Conservation (phyloP, 2,113 vertebrate species). For the Pelvicachromis taeniatus region DNA sequence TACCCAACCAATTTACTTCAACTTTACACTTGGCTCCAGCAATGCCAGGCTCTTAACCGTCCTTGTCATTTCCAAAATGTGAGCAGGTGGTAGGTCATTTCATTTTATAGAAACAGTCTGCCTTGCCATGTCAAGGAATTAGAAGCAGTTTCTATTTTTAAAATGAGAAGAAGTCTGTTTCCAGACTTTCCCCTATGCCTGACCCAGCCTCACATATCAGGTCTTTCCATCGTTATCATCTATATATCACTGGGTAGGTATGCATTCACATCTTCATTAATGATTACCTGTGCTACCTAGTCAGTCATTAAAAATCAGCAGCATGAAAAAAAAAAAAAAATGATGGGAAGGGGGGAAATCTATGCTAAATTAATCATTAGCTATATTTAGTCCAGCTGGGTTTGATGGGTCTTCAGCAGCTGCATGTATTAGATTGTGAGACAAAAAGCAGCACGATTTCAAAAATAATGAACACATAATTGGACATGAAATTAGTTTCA, state of each 20-base stretch:
- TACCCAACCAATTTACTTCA: constrained; percentile 51
- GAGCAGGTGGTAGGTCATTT: constrained; percentile 57
- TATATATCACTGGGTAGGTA: background rate
- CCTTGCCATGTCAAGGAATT: constrained; percentile 24
- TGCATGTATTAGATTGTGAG: background rate
- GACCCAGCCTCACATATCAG: background rate
- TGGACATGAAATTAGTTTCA: constrained; percentile 1
- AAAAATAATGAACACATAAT: constrained; percentile 30
- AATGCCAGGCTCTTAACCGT: constrained; percentile 18
- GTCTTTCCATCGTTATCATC: background rate
- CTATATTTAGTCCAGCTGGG: background rate
- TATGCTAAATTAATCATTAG: constrained; percentile 4
- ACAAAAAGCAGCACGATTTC: constrained; percentile 6
- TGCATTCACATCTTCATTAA: background rate
- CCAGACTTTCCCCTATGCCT: background rate
- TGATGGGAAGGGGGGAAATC: background rate
- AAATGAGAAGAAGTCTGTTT: constrained; percentile 4
- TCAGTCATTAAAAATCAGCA: constrained; percentile 6
- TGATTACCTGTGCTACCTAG: background rate
- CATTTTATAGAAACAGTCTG: constrained; percentile 37
- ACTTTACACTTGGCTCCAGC: constrained; percentile 24
- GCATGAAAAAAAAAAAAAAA: background rate
- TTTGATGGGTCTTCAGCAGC: background rate
- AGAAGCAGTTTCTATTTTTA: constrained; percentile 42
- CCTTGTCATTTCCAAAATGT: constrained; percentile 48